A percentile compares a stretch with the other conserved stretches of the same genome.
These are phyloP conservation scores for Florisuga fusca DNA, from an alignment of 2,797 vertebrate species.

Conservation along the genomic window DNA sequence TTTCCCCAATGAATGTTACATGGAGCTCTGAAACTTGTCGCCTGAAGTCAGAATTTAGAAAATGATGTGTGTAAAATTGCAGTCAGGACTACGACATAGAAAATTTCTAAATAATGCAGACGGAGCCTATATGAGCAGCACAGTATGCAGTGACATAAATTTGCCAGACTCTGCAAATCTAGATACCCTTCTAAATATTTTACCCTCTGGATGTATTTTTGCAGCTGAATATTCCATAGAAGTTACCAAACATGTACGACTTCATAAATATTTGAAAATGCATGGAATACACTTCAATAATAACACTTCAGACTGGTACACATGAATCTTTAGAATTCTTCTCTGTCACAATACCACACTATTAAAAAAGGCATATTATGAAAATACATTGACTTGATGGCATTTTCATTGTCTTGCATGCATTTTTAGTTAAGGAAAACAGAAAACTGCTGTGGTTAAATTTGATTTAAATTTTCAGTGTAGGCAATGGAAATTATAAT, in stretches of 20 bases:
- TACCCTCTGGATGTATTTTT: not conserved
- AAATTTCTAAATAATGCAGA: not conserved
- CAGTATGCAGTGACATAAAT: not conserved
- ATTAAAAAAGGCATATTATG: not conserved
- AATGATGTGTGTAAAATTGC: not conserved
- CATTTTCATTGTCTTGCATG: not conserved
- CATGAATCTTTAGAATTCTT: not conserved
- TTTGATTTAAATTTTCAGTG: slow-evolving; percentile 15
- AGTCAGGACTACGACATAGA: not conserved
- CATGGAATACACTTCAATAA: not conserved
- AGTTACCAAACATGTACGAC: not conserved
- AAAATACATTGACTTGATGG: not conserved
- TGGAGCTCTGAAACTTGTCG: not conserved
- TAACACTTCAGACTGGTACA: not conserved
- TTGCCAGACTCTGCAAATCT: not conserved
- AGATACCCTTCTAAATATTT: slow-evolving; percentile 7
- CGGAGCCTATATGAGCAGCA: not conserved
- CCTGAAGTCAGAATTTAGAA: slow-evolving; percentile 2
- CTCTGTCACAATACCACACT: not conserved
- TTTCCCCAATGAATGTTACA: not conserved
- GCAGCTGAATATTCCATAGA: not conserved
- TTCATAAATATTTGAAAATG: not conserved
- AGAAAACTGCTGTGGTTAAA: not conserved
- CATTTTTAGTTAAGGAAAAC: not conserved
- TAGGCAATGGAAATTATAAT: not conserved